Conservation (phyloP, 2,113 vertebrate genomes). For the Muntiacus reevesi region DNA sequence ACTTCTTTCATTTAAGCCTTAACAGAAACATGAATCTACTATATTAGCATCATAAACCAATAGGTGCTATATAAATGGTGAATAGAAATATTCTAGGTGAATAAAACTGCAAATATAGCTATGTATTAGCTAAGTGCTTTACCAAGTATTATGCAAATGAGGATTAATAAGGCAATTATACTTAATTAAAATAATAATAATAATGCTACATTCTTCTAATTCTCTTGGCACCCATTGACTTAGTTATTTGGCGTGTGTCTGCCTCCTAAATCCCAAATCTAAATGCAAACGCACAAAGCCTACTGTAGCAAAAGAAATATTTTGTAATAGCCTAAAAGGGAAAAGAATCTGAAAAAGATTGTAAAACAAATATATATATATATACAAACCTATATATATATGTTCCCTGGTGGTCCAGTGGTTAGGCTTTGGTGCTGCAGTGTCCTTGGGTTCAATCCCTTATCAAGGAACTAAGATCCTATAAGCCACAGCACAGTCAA, state of each 20-base stretch:
- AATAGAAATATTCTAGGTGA: constrained; percentile 64
- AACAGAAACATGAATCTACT: constrained; percentile 76
- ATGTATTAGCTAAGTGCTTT: constrained; percentile 65
- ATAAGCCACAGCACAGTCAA: not conserved
- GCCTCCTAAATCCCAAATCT: constrained; percentile 19
- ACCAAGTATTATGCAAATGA: constrained; percentile 57
- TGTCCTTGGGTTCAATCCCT: not conserved
- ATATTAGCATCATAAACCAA: constrained; percentile 73
- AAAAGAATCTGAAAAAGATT: not conserved
- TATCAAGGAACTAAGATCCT: not conserved
- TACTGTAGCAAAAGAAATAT: not conserved
- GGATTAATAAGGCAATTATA: constrained; percentile 67
- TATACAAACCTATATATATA: not conserved
- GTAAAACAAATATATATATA: not conserved
- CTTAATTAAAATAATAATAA: constrained; percentile 69
- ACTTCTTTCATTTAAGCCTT: constrained; percentile 69
- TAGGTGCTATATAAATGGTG: constrained; percentile 68
- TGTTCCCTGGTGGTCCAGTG: not conserved
- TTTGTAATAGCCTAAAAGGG: not conserved
- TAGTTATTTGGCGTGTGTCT: not conserved
- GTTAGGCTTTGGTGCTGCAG: not conserved
- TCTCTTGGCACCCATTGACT: constrained; percentile 25
- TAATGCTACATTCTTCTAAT: constrained; percentile 39
- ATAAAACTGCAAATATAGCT: constrained; percentile 58
- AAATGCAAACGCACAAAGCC: not conserved